phyloP scores from a whole-genome alignment of 2,797 vertebrate species.

The Aplochiton taeniatus region DNA sequence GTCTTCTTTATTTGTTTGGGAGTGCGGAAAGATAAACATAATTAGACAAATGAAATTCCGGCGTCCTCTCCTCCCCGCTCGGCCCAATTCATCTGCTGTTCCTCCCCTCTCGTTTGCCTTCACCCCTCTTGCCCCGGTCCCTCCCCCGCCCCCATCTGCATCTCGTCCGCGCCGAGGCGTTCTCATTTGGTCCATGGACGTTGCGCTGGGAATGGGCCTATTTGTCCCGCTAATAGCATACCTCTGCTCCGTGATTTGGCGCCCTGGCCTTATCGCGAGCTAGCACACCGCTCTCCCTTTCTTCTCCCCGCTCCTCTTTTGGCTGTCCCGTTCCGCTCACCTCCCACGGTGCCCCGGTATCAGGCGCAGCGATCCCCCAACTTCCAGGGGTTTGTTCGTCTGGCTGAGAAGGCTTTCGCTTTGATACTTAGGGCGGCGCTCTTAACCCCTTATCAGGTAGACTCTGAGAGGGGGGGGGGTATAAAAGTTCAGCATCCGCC shows the following conservation, averaged over 20 bases:
- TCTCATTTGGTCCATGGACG: constrained; percentile 71
- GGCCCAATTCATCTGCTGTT: constrained; percentile 63
- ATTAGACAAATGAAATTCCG: constrained; percentile 77
- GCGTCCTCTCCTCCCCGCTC: constrained; percentile 45
- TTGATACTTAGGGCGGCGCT: constrained; percentile 34
- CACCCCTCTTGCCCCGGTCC: constrained; percentile 53
- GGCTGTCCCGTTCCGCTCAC: not conserved
- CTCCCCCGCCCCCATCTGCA: not conserved
- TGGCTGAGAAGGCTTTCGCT: constrained; percentile 22
- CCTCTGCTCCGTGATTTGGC: constrained; percentile 73
- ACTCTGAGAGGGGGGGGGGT: too few species aligned
- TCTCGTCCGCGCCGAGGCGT: constrained; percentile 31
- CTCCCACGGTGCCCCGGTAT: not conserved
- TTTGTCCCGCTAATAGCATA: constrained; percentile 80
- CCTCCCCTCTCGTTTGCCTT: constrained; percentile 32
- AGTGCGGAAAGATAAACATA: constrained; percentile 70
- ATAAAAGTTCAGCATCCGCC: not conserved
- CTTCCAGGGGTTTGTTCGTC: constrained; percentile 41
- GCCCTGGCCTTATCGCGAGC: constrained; percentile 75
- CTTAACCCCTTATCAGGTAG: constrained; percentile 35
- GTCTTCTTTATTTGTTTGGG: constrained; percentile 68
- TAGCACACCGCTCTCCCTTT: constrained; percentile 67
- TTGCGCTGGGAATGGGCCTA: constrained; percentile 81
- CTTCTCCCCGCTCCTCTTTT: constrained; percentile 25
- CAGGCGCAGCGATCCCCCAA: constrained; percentile 21